These are phyloP conservation scores for Hedya salicella DNA, from an alignment of 2,888 invertebrate species.

Conservation along the genomic window DNA sequence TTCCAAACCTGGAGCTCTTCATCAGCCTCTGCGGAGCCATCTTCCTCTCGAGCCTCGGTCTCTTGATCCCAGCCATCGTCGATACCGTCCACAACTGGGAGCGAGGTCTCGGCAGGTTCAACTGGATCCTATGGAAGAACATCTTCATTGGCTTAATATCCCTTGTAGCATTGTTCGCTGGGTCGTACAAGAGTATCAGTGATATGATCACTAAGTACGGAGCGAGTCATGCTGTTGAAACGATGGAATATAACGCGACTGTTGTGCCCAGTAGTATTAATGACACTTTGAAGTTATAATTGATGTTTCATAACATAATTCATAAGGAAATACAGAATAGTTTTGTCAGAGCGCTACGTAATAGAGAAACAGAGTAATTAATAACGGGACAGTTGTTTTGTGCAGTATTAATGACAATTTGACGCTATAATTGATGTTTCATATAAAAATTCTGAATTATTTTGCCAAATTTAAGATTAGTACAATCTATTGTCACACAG, in stretches of 20 bases:
- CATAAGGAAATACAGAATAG: no score
- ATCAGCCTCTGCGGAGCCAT: constrained; percentile 94
- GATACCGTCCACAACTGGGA: constrained; percentile 89
- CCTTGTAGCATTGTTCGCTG: constrained; percentile 71
- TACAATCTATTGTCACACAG: no score
- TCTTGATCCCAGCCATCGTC: constrained; percentile 89
- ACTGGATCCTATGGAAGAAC: constrained; percentile 90
- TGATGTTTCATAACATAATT: not conserved
- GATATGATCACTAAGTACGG: constrained; percentile 67
- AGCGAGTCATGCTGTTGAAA: constrained; percentile 17
- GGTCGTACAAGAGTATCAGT: constrained; percentile 71
- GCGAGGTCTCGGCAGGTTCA: constrained; percentile 85
- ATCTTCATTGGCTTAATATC: constrained; percentile 72
- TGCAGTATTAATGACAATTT: no score
- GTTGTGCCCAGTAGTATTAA: constrained; percentile 8
- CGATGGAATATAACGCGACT: constrained; percentile 38
- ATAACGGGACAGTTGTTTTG: no score
- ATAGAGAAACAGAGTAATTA: no score
- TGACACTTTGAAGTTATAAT: constrained; percentile 18
- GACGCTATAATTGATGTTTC: no score
- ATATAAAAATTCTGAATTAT: no score
- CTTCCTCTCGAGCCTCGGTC: constrained; percentile 89
- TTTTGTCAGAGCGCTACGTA: no score
- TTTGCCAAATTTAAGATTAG: no score
- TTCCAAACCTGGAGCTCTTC: constrained; percentile 93